phyloP scores from a whole-genome alignment of 2,888 invertebrate species.

The Metallyticus violacea region DNA sequence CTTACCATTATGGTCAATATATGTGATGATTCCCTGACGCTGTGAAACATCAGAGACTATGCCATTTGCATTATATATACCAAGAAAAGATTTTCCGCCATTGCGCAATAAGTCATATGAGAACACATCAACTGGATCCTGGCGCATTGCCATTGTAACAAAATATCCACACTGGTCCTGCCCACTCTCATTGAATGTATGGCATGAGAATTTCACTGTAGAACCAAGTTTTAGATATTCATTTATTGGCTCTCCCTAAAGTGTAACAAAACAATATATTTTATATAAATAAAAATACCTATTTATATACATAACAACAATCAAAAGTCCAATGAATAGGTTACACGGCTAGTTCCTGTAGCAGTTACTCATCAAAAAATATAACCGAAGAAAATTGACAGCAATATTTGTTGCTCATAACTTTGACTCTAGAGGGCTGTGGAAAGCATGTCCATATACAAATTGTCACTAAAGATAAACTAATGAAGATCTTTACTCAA shows the following conservation, averaged over 20 bases:
- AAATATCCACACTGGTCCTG: conserved; percentile 33
- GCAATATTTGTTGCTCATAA: too few species aligned
- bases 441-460: too few species aligned
- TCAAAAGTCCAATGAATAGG: too few species aligned
- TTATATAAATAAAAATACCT: too few species aligned
- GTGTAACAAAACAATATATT: not conserved
- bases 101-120: not conserved
- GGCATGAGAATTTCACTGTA: conserved; percentile 39
- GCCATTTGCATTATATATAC: not conserved
- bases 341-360: too few species aligned
- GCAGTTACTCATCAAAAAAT: too few species aligned
- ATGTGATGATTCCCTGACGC: conserved; percentile 8
- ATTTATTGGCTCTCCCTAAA: not conserved
- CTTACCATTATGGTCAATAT: not conserved
- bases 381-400: too few species aligned
- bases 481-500: too few species aligned
- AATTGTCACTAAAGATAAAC: too few species aligned
- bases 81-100: not conserved
- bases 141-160: conserved; percentile 34
- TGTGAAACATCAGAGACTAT: not conserved
- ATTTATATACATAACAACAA: too few species aligned
- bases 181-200: conserved; percentile 31
- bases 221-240: not conserved
- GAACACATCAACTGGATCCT: not conserved
- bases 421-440: too few species aligned